Evolutionary conservation across 2,797 vertebrate species (phyloP).

Genomic region (Champsocephalus gunnari): DNA sequence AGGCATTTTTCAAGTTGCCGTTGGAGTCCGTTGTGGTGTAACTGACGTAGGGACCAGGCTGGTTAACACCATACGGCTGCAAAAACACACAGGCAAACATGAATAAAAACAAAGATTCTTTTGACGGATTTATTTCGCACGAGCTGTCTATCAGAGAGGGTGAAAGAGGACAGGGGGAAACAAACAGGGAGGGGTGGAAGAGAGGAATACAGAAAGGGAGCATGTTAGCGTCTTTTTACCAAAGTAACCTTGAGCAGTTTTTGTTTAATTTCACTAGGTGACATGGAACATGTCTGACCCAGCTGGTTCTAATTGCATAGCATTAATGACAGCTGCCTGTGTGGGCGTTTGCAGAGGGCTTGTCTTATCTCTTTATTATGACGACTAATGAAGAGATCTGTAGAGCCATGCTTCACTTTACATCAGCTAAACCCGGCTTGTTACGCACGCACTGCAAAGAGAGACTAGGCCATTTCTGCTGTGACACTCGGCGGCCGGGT

Average conservation of each 20-base stretch:
- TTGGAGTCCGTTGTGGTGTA: conserved; percentile 97
- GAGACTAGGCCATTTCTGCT: conserved; percentile 47
- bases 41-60: conserved; percentile 97
- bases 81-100: conserved; percentile 39
- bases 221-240: not conserved
- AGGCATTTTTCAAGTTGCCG: conserved; percentile 94
- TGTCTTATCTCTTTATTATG: conserved; percentile 68
- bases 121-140: conserved; percentile 32
- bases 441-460: conserved; percentile 13
- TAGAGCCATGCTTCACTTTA: conserved; percentile 47
- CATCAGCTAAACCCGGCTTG: conserved; percentile 51
- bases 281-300: conserved; percentile 27
- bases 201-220: conserved; percentile 11
- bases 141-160: conserved; percentile 32
- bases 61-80: conserved; percentile 98
- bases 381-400: conserved; percentile 68
- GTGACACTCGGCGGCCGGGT: conserved; percentile 42
- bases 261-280: conserved; percentile 29
- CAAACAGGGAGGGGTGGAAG: conserved; percentile 6
- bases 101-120: not conserved
- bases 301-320: conserved; percentile 22
- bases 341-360: conserved; percentile 15
- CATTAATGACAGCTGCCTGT: conserved; percentile 12
- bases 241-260: conserved; percentile 34
- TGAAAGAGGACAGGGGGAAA: conserved; percentile 25